A percentile compares a stretch with the other conserved stretches of the same genome.
Evolutionary conservation across 2,888 invertebrate species (phyloP).

Genomic region (Heliothis peltigera): DNA sequence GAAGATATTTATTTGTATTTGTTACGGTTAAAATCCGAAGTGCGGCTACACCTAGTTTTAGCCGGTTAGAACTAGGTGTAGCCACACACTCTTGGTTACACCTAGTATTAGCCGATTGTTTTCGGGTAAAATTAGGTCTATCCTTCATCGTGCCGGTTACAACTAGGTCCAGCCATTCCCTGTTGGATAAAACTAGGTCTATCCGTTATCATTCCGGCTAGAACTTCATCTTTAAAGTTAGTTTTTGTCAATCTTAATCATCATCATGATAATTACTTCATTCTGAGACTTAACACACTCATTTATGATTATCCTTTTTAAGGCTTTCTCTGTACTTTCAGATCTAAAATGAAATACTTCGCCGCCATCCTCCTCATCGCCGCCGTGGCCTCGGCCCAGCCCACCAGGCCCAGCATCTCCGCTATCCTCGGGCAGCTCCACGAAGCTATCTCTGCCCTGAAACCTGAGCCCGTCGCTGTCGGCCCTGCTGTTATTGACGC

Average conservation of each 20-base stretch:
- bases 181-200: too few species aligned
- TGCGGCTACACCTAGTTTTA: too few species aligned
- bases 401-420: slow-evolving; percentile 70
- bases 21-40: background rate
- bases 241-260: background rate
- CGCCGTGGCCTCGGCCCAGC: slow-evolving; percentile 72
- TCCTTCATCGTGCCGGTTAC: too few species aligned
- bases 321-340: slow-evolving; percentile 45
- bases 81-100: too few species aligned
- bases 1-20: background rate
- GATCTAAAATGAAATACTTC: slow-evolving; percentile 78
- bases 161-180: too few species aligned
- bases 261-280: background rate
- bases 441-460: slow-evolving; percentile 22
- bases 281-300: background rate
- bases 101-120: too few species aligned
- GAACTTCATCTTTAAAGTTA: too few species aligned
- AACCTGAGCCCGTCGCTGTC: slow-evolving; percentile 22
- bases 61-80: too few species aligned
- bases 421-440: slow-evolving; percentile 20
- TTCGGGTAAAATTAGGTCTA: too few species aligned
- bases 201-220: too few species aligned
- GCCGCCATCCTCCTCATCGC: slow-evolving; percentile 74
- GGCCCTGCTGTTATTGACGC: slow-evolving; percentile 31
- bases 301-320: background rate